Conservation (phyloP, 2,888 invertebrate genomes). For the Drosophila cognata region DNA sequence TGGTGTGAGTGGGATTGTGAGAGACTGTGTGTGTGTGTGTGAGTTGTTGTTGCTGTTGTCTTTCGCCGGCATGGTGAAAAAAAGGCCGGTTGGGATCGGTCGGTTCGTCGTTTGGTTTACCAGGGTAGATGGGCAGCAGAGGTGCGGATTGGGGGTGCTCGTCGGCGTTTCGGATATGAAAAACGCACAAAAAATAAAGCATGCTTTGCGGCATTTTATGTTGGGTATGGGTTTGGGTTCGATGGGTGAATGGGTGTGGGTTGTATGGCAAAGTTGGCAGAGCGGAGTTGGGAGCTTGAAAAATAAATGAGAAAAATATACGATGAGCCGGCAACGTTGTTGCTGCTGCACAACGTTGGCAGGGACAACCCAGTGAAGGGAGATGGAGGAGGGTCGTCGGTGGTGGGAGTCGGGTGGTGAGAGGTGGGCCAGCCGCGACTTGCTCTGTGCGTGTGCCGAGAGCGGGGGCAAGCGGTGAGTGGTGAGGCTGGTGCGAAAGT, state of each 20-base stretch:
- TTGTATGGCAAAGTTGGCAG: conserved; percentile 47
- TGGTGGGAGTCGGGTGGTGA: conserved; percentile 3
- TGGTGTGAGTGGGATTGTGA: conserved; percentile 21
- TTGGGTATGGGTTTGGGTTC: conserved; percentile 28
- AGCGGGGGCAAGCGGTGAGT: conserved; percentile 6
- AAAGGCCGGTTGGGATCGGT: conserved; percentile 75
- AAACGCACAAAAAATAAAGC: conserved; percentile 78
- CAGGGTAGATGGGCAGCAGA: conserved; percentile 4
- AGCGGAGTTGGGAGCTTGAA: conserved; percentile 68
- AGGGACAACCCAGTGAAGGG: conserved; percentile 53
- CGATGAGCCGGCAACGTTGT: conserved; percentile 78
- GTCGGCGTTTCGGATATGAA: conserved; percentile 84
- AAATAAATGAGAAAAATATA: conserved; percentile 82
- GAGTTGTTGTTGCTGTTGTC: conserved; percentile 62
- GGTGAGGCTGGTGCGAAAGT: conserved; percentile 67
- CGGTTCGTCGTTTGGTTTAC: conserved; percentile 42
- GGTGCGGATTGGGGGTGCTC: conserved; percentile 32
- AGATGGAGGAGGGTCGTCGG: background rate
- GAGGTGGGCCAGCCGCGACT: conserved; percentile 7
- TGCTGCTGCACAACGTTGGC: conserved; percentile 66
- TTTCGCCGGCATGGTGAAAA: conserved; percentile 75
- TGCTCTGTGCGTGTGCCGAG: conserved; percentile 34
- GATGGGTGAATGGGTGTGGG: conserved; percentile 7
- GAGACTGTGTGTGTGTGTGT: conserved; percentile 14
- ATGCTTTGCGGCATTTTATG: conserved; percentile 60